Evolutionary conservation across 2,113 vertebrate species (phyloP).

Genomic region (Oryzias javanicus): DNA sequence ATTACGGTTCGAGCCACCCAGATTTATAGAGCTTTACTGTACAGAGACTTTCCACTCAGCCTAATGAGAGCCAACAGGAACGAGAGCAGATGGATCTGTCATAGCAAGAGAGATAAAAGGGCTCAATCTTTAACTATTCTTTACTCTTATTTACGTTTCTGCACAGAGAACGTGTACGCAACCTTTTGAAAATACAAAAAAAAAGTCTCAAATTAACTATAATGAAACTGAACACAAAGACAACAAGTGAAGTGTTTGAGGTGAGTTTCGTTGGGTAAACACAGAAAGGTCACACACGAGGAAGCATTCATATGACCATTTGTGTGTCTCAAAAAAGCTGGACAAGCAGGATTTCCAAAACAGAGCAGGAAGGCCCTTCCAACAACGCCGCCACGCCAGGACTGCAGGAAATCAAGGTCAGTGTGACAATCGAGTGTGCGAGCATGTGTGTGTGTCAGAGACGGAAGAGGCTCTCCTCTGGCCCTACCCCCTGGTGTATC

Average conservation of each 20-base stretch:
- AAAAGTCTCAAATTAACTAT: constrained; percentile 5
- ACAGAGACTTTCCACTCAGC: constrained; percentile 57
- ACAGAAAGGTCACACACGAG: constrained; percentile 3
- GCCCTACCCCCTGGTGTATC: constrained; percentile 47
- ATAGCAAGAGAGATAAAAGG: constrained; percentile 10
- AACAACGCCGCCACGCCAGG: constrained; percentile 32
- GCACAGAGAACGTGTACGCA: neutral
- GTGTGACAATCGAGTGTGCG: constrained; percentile 55
- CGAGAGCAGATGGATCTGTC: constrained; percentile 54
- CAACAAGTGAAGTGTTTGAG: neutral
- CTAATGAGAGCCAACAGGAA: constrained; percentile 63
- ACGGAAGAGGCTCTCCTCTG: constrained; percentile 49
- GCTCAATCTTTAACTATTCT: neutral
- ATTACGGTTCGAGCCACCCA: constrained; percentile 40
- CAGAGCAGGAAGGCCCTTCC: constrained; percentile 57
- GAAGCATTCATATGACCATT: neutral
- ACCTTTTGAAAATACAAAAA: neutral
- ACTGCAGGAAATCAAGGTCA: constrained; percentile 65
- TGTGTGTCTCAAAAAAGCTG: constrained; percentile 40
- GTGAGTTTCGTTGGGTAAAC: neutral
- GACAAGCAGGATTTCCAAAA: constrained; percentile 63
- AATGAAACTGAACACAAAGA: neutral
- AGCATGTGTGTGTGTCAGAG: constrained; percentile 24
- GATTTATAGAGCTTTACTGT: constrained; percentile 63
- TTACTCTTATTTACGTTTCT: constrained; percentile 12